Evolutionary conservation across 2,888 invertebrate species (phyloP), one percentile per base, ranked within the genome.

Genomic region (Anthrax anthrax): DNA sequence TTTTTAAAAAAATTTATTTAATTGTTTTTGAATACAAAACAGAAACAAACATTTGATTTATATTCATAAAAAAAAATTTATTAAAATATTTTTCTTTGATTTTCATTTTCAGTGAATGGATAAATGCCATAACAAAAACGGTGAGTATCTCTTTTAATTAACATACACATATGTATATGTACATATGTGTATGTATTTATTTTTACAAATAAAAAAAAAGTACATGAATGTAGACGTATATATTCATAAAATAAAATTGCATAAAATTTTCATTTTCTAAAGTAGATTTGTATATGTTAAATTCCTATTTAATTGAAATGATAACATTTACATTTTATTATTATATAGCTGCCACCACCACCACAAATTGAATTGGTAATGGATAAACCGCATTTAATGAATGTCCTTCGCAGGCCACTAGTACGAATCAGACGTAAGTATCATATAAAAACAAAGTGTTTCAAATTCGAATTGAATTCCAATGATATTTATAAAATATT

Each of bases 101-200:
- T 54, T 27, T 58, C 58, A 64, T 51, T 66, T 64, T 52, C 69
- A 84, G 84, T 65, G 84, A 83, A 55, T 84, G 84, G 84, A 79
- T 84, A 74, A 75, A 79, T 47, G 84, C 84, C 46, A 84, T 84
- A 58, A 80, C 81, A 54, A 83, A 82, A 70, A 84, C 84, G 65
- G 82, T 83, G 70, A 78, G 81, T 73, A 44, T 37, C 23, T 17
- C 17, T 18, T 12, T 42, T 23, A n/a, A 27, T n/a, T 27, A 14
- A 8, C 12, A 18, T 4, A 41, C 5, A 23, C 8, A 6, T 23
- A 1, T 8, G 2, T 27, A 27, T 8, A 27, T 8, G 5, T 1
- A 27, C 9, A 27, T 27, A 8, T 1, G 9, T 27, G 5, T 27
- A 8, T 2, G 9, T 8, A 27, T 2, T 27, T 27, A 8, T 27